phyloP scores from a whole-genome alignment of 2,888 invertebrate genomes.

The Adelphocoris suturalis region DNA sequence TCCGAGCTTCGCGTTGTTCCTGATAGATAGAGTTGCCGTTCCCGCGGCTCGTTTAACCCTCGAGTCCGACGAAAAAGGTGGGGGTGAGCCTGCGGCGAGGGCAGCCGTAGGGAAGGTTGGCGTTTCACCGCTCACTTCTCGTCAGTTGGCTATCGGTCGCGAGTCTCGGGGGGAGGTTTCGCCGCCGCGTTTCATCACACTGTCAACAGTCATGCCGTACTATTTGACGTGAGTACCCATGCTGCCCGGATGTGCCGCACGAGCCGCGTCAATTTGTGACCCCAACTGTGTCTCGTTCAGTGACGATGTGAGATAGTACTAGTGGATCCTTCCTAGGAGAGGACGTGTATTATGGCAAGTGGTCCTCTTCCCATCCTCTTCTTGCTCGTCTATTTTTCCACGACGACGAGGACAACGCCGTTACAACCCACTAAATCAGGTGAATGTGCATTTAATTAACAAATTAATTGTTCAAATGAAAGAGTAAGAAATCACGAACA shows the following conservation, averaged over 20 bases:
- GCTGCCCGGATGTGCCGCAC: slow-evolving; percentile 50
- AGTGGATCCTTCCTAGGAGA: slow-evolving; percentile 56
- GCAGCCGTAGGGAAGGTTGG: slow-evolving; percentile 3
- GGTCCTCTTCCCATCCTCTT: slow-evolving; percentile 69
- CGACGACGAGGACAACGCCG: slow-evolving; percentile 65
- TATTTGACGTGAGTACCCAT: slow-evolving; percentile 65
- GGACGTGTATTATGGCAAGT: slow-evolving; percentile 65
- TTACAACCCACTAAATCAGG: slow-evolving; percentile 64
- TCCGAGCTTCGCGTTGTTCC: not conserved
- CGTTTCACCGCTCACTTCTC: slow-evolving; percentile 23
- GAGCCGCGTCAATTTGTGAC: slow-evolving; percentile 53
- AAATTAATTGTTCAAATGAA: not conserved
- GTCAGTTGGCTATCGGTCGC: slow-evolving; percentile 53
- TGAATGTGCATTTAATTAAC: not conserved
- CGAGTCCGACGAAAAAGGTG: not conserved
- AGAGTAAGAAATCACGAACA: not conserved
- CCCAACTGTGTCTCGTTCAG: slow-evolving; percentile 49
- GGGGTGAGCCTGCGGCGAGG: not conserved
- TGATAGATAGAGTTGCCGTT: slow-evolving; percentile 34
- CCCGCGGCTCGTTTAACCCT: not conserved
- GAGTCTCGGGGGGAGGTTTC: not conserved
- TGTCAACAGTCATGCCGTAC: slow-evolving; percentile 67
- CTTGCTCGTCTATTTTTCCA: slow-evolving; percentile 67
- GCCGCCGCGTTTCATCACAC: slow-evolving; percentile 11
- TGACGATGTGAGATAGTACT: slow-evolving; percentile 70